Conservation (phyloP, 2,888 invertebrate species). For the Schizaphis graminum region DNA sequence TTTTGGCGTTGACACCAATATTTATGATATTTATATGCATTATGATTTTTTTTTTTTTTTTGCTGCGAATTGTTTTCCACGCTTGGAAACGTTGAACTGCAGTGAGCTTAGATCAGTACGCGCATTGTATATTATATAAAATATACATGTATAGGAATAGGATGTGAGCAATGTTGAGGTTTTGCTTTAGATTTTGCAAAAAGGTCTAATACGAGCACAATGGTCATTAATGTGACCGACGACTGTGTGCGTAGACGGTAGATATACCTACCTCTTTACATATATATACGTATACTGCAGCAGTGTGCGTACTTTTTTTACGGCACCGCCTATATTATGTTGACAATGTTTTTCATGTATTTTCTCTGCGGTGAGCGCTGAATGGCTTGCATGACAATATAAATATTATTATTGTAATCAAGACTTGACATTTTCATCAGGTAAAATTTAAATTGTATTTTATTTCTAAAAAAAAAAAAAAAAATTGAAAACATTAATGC, state of each 20-base stretch:
- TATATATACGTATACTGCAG: neutral
- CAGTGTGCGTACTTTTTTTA: neutral
- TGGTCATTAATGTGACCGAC: constrained; percentile 5
- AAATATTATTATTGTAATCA: neutral
- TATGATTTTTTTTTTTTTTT: neutral
- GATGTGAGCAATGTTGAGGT: neutral
- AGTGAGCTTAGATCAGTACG: neutral
- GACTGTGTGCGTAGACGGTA: neutral
- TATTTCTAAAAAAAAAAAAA: neutral
- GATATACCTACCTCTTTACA: neutral
- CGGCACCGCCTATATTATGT: neutral
- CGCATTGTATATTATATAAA: neutral
- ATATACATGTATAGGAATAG: neutral
- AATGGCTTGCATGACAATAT: neutral
- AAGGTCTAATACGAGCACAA: constrained; percentile 5
- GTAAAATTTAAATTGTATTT: neutral
- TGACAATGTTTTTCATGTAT: constrained; percentile 2
- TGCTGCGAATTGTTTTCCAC: neutral
- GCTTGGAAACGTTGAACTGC: neutral
- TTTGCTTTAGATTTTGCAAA: neutral
- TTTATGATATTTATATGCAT: neutral
- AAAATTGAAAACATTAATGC: neutral
- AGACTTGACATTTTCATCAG: neutral
- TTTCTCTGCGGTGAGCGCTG: neutral
- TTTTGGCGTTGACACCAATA: neutral